Evolutionary conservation across 2,113 vertebrate species (phyloP).

Genomic region (Mystacornis crossleyi): DNA sequence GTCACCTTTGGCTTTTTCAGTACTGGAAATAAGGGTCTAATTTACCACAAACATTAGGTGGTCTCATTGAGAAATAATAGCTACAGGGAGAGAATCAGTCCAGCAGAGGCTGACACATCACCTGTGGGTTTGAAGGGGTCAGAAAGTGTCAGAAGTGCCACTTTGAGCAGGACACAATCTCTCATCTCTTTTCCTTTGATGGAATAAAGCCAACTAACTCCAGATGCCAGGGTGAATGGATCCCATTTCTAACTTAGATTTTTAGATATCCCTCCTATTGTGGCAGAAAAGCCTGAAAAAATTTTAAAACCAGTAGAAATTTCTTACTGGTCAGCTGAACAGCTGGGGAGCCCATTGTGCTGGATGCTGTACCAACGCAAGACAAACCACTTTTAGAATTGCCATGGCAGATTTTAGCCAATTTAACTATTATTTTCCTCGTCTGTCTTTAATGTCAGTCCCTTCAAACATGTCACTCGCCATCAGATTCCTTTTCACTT

Average conservation of each 20-base stretch:
- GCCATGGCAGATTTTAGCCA: background rate
- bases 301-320: background rate
- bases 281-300: background rate
- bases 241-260: background rate
- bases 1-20: background rate
- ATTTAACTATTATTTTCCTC: background rate
- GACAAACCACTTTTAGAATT: background rate
- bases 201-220: background rate
- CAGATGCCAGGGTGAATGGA: background rate
- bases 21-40: background rate
- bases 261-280: background rate
- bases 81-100: background rate
- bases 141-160: background rate
- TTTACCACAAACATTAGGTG: background rate
- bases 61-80: background rate
- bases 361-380: background rate
- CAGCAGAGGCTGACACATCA: background rate
- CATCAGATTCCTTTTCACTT: background rate
- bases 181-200: background rate
- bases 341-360: background rate
- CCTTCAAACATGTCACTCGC: background rate
- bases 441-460: fast-evolving
- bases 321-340: background rate
- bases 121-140: background rate
- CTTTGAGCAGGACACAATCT: background rate